phyloP scores from a whole-genome alignment of 2,113 vertebrate species.

The Archocentrus centrarchus region DNA sequence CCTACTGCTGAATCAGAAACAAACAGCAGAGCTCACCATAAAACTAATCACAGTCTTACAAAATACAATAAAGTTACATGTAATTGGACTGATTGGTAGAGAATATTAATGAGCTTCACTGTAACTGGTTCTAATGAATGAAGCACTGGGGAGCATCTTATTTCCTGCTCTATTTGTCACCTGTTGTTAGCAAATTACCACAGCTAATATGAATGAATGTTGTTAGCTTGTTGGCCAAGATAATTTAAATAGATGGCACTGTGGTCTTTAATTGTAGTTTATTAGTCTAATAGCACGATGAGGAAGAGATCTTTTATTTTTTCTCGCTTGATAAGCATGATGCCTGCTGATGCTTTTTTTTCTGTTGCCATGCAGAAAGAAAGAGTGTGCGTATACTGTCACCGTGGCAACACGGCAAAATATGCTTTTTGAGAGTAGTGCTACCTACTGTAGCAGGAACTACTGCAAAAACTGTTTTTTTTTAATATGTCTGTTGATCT shows the following conservation, averaged over 20 bases:
- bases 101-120: constrained; percentile 74
- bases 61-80: constrained; percentile 58
- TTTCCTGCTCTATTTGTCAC: constrained; percentile 71
- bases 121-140: constrained; percentile 72
- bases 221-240: constrained; percentile 22
- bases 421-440: neutral
- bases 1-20: constrained; percentile 55
- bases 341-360: neutral
- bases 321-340: neutral
- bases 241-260: constrained; percentile 41
- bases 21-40: constrained; percentile 42
- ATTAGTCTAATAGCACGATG: constrained; percentile 12
- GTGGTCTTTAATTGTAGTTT: constrained; percentile 7
- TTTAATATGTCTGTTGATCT: no score
- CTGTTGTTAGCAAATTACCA: constrained; percentile 58
- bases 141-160: constrained; percentile 51
- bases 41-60: constrained; percentile 55
- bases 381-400: neutral
- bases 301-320: constrained; percentile 1
- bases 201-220: constrained; percentile 49
- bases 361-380: neutral
- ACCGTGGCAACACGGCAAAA: neutral
- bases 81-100: constrained; percentile 75
- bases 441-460: neutral
- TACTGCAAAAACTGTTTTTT: neutral